Evolutionary conservation across 2,888 invertebrate species (phyloP).

Genomic region (Saturnia pavonia): DNA sequence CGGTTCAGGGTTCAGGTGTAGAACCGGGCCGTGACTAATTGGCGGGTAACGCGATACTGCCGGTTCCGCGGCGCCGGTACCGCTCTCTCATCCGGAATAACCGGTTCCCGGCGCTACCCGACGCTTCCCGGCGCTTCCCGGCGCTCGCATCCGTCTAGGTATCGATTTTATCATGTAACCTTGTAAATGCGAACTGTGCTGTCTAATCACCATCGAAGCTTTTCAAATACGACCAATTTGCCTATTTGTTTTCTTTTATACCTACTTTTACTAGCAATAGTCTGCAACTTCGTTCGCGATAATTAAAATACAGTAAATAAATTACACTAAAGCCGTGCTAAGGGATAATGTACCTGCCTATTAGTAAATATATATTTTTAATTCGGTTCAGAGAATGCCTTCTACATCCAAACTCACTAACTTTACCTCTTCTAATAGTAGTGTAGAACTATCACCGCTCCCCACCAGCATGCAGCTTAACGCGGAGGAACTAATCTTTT

Average conservation of each 20-base stretch:
- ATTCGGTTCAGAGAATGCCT: no score
- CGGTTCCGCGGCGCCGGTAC: conserved; percentile 12
- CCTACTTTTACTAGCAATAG: no score
- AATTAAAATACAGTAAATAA: no score
- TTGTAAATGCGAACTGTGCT: background rate
- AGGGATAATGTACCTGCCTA: no score
- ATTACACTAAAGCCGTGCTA: no score
- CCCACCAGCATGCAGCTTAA: no score
- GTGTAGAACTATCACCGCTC: no score
- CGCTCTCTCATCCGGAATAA: conserved; percentile 27
- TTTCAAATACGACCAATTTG: background rate
- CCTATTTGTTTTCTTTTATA: background rate
- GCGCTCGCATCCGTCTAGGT: conserved; percentile 20
- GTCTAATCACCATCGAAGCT: background rate
- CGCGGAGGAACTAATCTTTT: no score
- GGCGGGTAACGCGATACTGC: conserved; percentile 38
- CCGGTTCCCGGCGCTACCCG: conserved; percentile 21
- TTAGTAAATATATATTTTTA: no score
- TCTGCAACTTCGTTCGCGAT: no score
- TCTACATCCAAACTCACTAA: no score
- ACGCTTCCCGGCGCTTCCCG: conserved; percentile 20
- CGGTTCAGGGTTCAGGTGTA: conserved; percentile 21
- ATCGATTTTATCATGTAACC: conserved; percentile 16
- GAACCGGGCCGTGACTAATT: conserved; percentile 31
- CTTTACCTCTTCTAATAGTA: no score